Evolutionary conservation across 2,797 vertebrate genomes (phyloP), one percentile per base, ranked within the genome.

Genomic region (Enteromius trimaculatus): DNA sequence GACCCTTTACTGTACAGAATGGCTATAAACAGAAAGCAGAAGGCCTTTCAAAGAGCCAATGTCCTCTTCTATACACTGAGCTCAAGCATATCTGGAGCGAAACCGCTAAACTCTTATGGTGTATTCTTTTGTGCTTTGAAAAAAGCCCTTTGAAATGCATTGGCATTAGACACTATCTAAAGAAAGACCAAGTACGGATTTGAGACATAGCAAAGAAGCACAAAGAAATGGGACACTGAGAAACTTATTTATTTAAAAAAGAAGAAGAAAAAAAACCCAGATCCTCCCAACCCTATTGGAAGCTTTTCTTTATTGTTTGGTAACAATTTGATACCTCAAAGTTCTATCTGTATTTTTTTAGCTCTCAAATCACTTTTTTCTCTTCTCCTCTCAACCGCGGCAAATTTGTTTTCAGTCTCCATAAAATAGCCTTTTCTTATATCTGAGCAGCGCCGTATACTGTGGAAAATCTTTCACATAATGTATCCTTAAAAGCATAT

Each of bases 401-500:
- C 92, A 91, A 95, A 95, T 96, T 95, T 93, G 92, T 93, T 95
- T 95, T 94, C 90, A 90, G 93, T 91, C 92, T 90, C 90, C 92
- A 94, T 93, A 94, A 95, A 95, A 95, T 92, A 92, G 91, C 91
- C 92, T 94, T 95, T 95, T 94, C 92, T 94, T 92, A 93, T 94
- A 93, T 92, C 90, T 49, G 79, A 91, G 92, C 91, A 83, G 90
- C 90, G 89, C 89, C 92, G 90, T 93, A 93, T 92, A 92, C 90
- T 87, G 92, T 92, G 92, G 93, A 95, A 95, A 95, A 96, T 95
- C 92, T 93, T 89, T 92, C 94, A 93, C 93, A 94, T 94, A 94
- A 95, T 94, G 92, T 95, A 94, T 94, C 93, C 93, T 95, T 95
- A 95, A 95, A 95, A 95, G 94, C 93, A 94, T 94, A 95, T 95